Evolutionary conservation across 2,888 invertebrate species (phyloP).

Genomic region (Meiosimyza decipiens): DNA sequence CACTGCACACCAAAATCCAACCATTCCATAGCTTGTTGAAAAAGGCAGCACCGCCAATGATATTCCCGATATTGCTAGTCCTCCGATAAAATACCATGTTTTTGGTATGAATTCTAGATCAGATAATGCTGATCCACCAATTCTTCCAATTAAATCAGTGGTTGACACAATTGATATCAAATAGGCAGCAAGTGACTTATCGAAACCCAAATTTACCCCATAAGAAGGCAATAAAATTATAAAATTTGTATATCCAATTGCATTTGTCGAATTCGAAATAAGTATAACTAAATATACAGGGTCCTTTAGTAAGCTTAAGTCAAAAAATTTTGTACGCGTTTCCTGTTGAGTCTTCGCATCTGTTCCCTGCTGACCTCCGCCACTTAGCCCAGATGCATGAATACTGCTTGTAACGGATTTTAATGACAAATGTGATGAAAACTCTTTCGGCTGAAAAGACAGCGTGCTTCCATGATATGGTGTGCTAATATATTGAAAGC

Average conservation of each 20-base stretch:
- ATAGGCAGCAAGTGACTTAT: constrained; percentile 78
- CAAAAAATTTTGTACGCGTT: constrained; percentile 74
- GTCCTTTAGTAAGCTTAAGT: constrained; percentile 78
- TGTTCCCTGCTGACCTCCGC: constrained; percentile 51
- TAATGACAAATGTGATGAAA: constrained; percentile 81
- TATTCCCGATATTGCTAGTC: constrained; percentile 80
- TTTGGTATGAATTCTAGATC: constrained; percentile 82
- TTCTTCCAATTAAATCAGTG: constrained; percentile 83
- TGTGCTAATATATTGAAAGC: constrained; percentile 86
- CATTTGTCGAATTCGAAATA: constrained; percentile 86
- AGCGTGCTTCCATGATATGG: constrained; percentile 87
- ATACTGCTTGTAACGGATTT: constrained; percentile 73
- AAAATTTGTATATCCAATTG: constrained; percentile 88
- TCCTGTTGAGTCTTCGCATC: constrained; percentile 49
- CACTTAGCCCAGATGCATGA: constrained; percentile 22
- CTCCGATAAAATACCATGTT: constrained; percentile 84
- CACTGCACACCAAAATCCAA: constrained; percentile 78
- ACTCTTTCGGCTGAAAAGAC: constrained; percentile 81
- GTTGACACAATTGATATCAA: constrained; percentile 83
- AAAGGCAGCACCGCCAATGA: constrained; percentile 79
- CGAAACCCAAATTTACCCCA: constrained; percentile 77
- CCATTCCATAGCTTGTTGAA: constrained; percentile 72
- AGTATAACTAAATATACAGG: constrained; percentile 85
- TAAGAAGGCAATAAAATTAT: constrained; percentile 84
- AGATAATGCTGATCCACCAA: constrained; percentile 86